Evolutionary conservation across 2,797 vertebrate genomes (phyloP), one percentile per base, ranked within the genome.

Genomic region (Distichodus sexfasciatus): DNA sequence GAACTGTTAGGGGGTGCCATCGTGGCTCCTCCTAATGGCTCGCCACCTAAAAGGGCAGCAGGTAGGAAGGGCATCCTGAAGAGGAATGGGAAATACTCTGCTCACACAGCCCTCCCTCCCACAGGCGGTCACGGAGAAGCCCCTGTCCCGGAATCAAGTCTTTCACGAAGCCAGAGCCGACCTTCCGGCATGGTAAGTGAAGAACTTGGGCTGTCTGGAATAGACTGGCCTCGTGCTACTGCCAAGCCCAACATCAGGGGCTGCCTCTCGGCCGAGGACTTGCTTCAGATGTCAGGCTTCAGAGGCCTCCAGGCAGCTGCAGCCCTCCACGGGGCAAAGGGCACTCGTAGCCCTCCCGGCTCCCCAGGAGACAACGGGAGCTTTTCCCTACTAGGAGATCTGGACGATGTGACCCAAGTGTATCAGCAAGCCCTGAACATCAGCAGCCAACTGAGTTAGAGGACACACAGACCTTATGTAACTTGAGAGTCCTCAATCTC

Each of bases 361-460:
- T 95, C 94, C 47, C 92, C 95, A 8, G 92, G 91, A 66, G 96
- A 99, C 90, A 98, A 96, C 81, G 96, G 96, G 84, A 98, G 96
- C 90, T 98, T 99, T 91, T 98, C 96, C 77, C 87, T 98, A 87
- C 92, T 98, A 76, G 90, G 94, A 43, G 96, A 99, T 86, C 92
- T 99, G 93, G 97, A 99, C 78, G 97, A 99, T 62, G 95, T 98
- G 91, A 99, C 97, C 93, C 96, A 98, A 93, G 96, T 98, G 86
- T 99, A 99, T 86, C 97, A 99, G 91, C 95, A 96, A 89, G 97
- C 97, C 83, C 90, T 99, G 82, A 96, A 96, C 87, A 98, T 98
- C 83, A 97, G 95, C 89, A 94, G 89, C 91, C 95, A 94, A 71
- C 91, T 98, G 83, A 94, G 91, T 85, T 98, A 97, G 86, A 76